These are phyloP conservation scores for Paracyclopina nana DNA, from an alignment of 1,140 invertebrate species.

Conservation along the genomic window DNA sequence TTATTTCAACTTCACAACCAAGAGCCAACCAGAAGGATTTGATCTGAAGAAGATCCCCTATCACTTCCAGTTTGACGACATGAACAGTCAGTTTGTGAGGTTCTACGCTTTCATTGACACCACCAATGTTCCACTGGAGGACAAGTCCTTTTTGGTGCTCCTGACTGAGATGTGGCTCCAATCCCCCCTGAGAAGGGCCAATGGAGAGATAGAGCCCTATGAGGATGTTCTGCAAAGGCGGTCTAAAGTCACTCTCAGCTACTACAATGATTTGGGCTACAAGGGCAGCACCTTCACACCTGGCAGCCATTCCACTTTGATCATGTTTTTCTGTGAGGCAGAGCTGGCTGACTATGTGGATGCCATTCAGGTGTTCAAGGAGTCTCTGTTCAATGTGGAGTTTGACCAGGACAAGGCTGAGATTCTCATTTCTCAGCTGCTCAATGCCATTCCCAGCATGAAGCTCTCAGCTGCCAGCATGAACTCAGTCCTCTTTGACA, in stretches of 20 bases:
- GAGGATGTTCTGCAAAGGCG: neutral
- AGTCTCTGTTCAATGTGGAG: neutral
- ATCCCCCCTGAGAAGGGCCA: neutral
- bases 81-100: neutral
- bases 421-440: neutral
- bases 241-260: neutral
- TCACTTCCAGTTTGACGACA: neutral
- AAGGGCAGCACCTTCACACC: neutral
- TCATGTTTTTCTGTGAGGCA: neutral
- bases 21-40: neutral
- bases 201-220: neutral
- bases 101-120: neutral
- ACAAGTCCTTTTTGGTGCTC: neutral
- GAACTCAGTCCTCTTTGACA: neutral
- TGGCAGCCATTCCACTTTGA: neutral
- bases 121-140: neutral
- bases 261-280: conserved; percentile 1
- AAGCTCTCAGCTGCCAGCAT: neutral
- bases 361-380: neutral
- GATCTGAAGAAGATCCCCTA: neutral
- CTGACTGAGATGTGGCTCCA: neutral
- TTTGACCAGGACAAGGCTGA: neutral
- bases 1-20: neutral
- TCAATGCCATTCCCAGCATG: neutral
- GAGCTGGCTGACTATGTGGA: neutral